Percentiles rank a stretch among this genome's conserved stretches.
phyloP scores from a whole-genome alignment of 2,888 invertebrate species.

The Steinernema carpocapsae region DNA sequence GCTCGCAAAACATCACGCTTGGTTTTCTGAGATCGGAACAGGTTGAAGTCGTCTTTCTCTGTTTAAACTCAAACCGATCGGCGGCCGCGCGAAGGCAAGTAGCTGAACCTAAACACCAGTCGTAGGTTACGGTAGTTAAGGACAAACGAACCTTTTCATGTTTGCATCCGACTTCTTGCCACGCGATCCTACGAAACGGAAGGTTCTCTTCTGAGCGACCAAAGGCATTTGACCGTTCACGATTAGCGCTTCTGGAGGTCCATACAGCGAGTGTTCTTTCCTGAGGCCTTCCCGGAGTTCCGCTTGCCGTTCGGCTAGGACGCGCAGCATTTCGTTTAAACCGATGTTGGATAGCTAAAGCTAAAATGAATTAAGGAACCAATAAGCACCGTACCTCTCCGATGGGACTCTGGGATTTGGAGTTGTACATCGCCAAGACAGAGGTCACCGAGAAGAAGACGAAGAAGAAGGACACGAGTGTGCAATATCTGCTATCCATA shows the following conservation, averaged over 20 bases:
- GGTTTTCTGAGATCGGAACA: background rate
- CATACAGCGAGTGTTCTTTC: background rate
- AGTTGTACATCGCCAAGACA: too few species aligned
- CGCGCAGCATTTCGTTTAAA: background rate
- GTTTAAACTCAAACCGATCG: conserved; percentile 2
- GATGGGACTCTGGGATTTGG: too few species aligned
- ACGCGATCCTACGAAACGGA: conserved; percentile 19
- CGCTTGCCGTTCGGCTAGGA: background rate
- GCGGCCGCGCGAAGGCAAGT: conserved; percentile 16
- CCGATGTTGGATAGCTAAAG: background rate
- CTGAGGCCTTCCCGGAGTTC: background rate
- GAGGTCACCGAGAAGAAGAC: too few species aligned
- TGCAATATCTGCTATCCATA: too few species aligned
- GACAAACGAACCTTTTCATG: background rate
- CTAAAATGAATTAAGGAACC: too few species aligned
- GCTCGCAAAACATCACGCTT: background rate
- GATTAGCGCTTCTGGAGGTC: too few species aligned
- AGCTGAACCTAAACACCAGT: conserved; percentile 19
- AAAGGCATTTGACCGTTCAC: too few species aligned
- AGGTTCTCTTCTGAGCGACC: conserved; percentile 1
- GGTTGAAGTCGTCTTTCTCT: background rate
- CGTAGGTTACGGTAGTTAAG: background rate
- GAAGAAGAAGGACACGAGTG: too few species aligned
- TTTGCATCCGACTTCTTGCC: background rate
- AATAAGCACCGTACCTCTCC: too few species aligned